Evolutionary conservation across 1,140 invertebrate genomes (phyloP), one percentile per base, ranked within the genome.

Genomic region (Lepidurus apus): DNA sequence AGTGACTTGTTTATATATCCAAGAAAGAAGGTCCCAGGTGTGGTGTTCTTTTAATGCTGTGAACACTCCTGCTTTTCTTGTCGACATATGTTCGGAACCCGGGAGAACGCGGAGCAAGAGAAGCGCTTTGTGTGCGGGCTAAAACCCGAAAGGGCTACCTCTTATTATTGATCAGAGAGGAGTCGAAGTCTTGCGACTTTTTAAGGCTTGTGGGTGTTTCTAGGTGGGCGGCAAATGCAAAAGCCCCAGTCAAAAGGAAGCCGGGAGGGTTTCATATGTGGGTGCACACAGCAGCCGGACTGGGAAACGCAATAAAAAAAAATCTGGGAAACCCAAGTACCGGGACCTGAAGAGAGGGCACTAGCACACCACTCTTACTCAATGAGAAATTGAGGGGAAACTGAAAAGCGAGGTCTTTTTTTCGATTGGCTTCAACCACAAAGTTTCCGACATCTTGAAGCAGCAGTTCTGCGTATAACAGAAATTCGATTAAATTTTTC

Each of bases 111-210:
- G 17, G 17, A n/a, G 9, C 17, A n/a, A 17, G 13, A 65, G 53
- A 21, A n/a, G 53, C 17, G 53, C 53, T n/a, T 65, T 65, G 53
- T 65, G 53, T 65, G 53, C n/a, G 13, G n/a, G 53, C 53, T 65
- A 65, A 65, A 47, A 65, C 53, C n/a, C 21, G 53, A 65, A 65
- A 65, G 53, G 53, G 53, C 53, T 65, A 65, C 53, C 53, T 65
- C 53, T 65, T 65, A 65, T 65, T 65, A 65, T 65, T 65, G 53
- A 65, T 65, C 53, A 65, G 53, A 65, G 53, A 65, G 53, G 53
- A 65, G 53, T 65, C 53, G 53, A 65, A 65, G 53, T 65, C 53
- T 65, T 65, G 53, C 13, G 53, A 65, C 53, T 65, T 65, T 65
- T 65, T 65, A 65, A 65, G 53, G 17, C 53, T n/a, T 21, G 53